A percentile compares a stretch with the other conserved stretches of the same genome.
phyloP scores from a whole-genome alignment of 1,140 invertebrate species.

The Danaus plexippus region DNA sequence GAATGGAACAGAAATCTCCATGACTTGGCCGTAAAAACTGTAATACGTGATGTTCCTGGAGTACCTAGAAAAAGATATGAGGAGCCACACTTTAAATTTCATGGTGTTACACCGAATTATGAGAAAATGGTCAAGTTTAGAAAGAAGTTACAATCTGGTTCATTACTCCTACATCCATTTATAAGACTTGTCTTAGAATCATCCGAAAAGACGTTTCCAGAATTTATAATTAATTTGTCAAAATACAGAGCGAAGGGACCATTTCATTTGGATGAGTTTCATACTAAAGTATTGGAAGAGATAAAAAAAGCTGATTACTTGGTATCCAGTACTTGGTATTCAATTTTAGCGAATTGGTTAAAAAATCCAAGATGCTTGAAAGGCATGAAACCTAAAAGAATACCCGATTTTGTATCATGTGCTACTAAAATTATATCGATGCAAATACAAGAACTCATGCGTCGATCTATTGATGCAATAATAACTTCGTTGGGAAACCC shows the following conservation, averaged over 20 bases:
- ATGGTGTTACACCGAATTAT: slow-evolving; percentile 74
- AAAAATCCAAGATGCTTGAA: slow-evolving; percentile 60
- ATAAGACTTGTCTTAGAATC: slow-evolving; percentile 74
- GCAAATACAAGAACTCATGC: slow-evolving; percentile 68
- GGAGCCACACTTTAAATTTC: slow-evolving; percentile 71
- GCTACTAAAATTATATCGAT: slow-evolving; percentile 65
- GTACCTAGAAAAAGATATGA: slow-evolving; percentile 48
- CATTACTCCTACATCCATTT: slow-evolving; percentile 75
- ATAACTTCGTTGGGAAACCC: slow-evolving; percentile 50
- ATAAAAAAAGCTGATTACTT: slow-evolving; percentile 62
- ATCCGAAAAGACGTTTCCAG: slow-evolving; percentile 71
- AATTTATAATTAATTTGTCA: slow-evolving; percentile 70
- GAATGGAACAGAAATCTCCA: slow-evolving; percentile 69
- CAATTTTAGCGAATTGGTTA: slow-evolving; percentile 55
- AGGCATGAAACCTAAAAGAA: slow-evolving; percentile 49
- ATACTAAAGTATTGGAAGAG: slow-evolving; percentile 57
- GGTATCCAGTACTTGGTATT: slow-evolving; percentile 66
- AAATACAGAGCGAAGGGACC: slow-evolving; percentile 66
- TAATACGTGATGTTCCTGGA: slow-evolving; percentile 64
- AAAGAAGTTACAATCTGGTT: slow-evolving; percentile 67
- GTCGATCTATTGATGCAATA: slow-evolving; percentile 59
- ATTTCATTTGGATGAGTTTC: slow-evolving; percentile 61
- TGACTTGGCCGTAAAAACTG: slow-evolving; percentile 62
- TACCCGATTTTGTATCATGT: slow-evolving; percentile 53
- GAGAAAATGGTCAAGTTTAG: slow-evolving; percentile 73